phyloP scores from a whole-genome alignment of 1,140 invertebrate genomes.

The Vollenhovia emeryi region DNA sequence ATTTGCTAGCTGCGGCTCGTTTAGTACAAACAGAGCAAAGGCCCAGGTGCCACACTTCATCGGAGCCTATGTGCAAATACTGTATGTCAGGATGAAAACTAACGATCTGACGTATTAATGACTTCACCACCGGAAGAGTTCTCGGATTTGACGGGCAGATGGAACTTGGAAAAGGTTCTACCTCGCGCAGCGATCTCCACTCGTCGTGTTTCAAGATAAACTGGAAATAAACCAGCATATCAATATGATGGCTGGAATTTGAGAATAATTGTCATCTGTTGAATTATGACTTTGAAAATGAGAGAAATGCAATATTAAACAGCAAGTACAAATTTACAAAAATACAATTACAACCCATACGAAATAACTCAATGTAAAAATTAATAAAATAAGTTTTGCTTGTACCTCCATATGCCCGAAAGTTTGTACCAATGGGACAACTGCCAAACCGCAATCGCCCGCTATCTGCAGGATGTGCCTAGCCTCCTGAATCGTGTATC shows the following conservation, averaged over 20 bases:
- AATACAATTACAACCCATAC: too few species aligned
- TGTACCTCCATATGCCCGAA: conserved; percentile 95
- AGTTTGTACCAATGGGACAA: conserved; percentile 97
- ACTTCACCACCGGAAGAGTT: conserved; percentile 87
- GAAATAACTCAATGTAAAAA: not conserved
- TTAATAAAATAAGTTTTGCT: conserved; percentile 1
- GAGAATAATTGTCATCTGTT: not conserved
- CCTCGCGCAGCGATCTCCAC: conserved; percentile 92
- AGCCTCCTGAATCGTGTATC: conserved; percentile 89
- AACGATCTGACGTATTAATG: conserved; percentile 87
- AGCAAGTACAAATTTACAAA: not conserved
- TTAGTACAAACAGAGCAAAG: conserved; percentile 91
- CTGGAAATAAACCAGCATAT: conserved; percentile 75
- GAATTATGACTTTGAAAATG: conserved; percentile 87
- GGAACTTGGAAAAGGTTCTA: conserved; percentile 91
- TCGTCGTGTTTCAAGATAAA: conserved; percentile 94
- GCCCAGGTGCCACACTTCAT: conserved; percentile 94
- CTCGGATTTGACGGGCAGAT: conserved; percentile 91
- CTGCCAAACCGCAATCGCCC: conserved; percentile 88
- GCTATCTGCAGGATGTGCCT: conserved; percentile 87
- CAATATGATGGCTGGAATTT: not conserved
- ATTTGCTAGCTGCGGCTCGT: conserved; percentile 85
- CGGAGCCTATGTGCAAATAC: conserved; percentile 92
- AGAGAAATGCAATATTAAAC: conserved; percentile 87
- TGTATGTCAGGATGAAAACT: conserved; percentile 87